phyloP scores from a whole-genome alignment of 2,888 invertebrate species.

The Euproctis similis region DNA sequence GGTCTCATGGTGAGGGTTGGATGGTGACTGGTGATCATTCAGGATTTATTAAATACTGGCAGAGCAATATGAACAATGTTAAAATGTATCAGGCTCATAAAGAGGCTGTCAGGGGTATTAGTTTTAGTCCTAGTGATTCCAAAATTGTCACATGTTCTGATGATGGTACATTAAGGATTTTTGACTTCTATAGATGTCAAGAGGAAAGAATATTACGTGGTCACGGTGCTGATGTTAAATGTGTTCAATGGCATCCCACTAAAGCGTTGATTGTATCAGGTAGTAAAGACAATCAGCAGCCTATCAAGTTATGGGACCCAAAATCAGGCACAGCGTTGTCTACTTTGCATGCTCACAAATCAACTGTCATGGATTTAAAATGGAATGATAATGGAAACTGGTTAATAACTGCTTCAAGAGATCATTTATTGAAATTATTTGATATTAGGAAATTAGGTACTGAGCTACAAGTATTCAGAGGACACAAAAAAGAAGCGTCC shows the following conservation, averaged over 20 bases:
- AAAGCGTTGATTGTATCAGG: slow-evolving; percentile 98
- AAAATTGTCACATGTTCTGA: slow-evolving; percentile 99
- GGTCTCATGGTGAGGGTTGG: slow-evolving; percentile 99
- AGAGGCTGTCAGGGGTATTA: slow-evolving; percentile 99
- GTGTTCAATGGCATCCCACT: slow-evolving; percentile 99
- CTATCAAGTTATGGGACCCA: slow-evolving; percentile 99
- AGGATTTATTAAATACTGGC: slow-evolving; percentile 99
- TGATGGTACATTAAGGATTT: slow-evolving; percentile 98
- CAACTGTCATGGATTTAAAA: slow-evolving; percentile 98
- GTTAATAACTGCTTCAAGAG: slow-evolving; percentile 98
- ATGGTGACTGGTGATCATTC: slow-evolving; percentile 99
- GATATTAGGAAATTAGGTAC: slow-evolving; percentile 96
- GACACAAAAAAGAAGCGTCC: slow-evolving; percentile 99
- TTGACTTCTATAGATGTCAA: slow-evolving; percentile 98
- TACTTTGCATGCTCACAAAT: slow-evolving; percentile 99
- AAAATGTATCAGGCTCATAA: slow-evolving; percentile 99
- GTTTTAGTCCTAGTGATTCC: slow-evolving; percentile 99
- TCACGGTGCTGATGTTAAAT: slow-evolving; percentile 98
- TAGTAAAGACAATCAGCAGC: slow-evolving; percentile 99
- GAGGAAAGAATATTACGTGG: slow-evolving; percentile 96
- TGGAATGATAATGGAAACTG: slow-evolving; percentile 99
- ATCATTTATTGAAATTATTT: slow-evolving; percentile 97
- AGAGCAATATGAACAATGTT: slow-evolving; percentile 99
- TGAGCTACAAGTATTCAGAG: slow-evolving; percentile 97
- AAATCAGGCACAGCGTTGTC: slow-evolving; percentile 96